phyloP scores from a whole-genome alignment of 2,888 invertebrate genomes.

The Deroplatys truncata region DNA sequence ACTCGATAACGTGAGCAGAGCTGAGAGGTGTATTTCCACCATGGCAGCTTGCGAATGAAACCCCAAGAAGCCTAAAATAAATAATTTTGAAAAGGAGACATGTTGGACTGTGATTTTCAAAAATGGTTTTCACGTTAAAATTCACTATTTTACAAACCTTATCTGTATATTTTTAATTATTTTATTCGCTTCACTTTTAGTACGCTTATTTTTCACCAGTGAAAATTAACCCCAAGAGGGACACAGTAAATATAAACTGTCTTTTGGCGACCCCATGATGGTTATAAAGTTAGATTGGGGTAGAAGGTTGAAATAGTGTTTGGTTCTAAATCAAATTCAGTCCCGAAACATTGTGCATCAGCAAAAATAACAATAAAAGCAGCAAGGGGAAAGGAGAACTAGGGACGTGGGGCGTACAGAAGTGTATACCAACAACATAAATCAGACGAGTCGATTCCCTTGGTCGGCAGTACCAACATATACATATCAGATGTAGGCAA shows the following conservation, averaged over 20 bases:
- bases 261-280: neutral
- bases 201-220: neutral
- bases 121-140: too few species aligned
- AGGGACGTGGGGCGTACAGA: neutral
- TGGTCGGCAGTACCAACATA: neutral
- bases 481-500: neutral
- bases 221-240: neutral
- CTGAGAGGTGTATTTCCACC: too few species aligned
- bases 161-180: too few species aligned
- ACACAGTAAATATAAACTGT: neutral
- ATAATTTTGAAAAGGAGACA: too few species aligned
- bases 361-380: conserved; percentile 10
- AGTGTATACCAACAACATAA: neutral
- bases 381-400: neutral
- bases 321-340: conserved; percentile 26
- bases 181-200: neutral
- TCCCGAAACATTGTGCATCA: conserved; percentile 24
- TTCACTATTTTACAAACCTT: too few species aligned
- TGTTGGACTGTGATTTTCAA: too few species aligned
- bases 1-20: too few species aligned
- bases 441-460: neutral
- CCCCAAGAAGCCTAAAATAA: too few species aligned
- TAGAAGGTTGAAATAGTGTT: conserved; percentile 19
- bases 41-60: too few species aligned
- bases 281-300: neutral